Evolutionary conservation across 2,888 invertebrate species (phyloP).

Genomic region (Scotopteryx bipunctaria): DNA sequence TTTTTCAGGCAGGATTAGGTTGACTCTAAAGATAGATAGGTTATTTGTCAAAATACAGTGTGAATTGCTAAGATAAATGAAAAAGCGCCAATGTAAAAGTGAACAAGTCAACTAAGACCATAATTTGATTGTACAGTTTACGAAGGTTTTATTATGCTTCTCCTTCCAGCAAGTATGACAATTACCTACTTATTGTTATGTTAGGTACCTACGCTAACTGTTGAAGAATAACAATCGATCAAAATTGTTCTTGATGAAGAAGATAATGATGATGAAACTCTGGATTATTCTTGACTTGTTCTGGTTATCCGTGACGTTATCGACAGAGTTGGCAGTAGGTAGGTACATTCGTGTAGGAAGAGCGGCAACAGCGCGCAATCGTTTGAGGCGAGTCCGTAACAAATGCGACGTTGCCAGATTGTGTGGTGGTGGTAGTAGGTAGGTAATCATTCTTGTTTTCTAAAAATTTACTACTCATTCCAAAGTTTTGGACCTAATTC

Average conservation of each 20-base stretch:
- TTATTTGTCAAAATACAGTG: too few relatives aligned
- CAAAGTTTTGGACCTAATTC: background rate
- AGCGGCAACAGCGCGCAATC: conserved; percentile 39
- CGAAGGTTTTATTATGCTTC: too few relatives aligned
- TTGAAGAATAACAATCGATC: background rate
- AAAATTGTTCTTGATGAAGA: conserved; percentile 4
- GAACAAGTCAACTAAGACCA: too few relatives aligned
- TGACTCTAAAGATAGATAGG: too few relatives aligned
- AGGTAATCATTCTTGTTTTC: conserved; percentile 11
- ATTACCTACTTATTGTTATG: too few relatives aligned
- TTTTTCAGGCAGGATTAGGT: too few relatives aligned
- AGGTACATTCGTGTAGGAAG: conserved; percentile 29
- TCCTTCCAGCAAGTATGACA: too few relatives aligned
- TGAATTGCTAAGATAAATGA: too few relatives aligned
- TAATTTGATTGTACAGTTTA: too few relatives aligned
- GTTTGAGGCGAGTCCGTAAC: conserved; percentile 10
- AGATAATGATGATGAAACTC: conserved; percentile 9
- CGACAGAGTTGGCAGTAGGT: conserved; percentile 28
- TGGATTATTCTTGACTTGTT: conserved; percentile 9
- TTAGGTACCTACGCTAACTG: conserved; percentile 3
- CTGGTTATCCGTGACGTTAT: conserved; percentile 4
- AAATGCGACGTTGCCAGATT: conserved; percentile 37
- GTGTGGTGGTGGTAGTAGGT: conserved; percentile 14
- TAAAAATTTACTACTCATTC: conserved; percentile 12
- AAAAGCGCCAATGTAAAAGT: too few relatives aligned